phyloP scores from a whole-genome alignment of 2,888 invertebrate species.

The Hydroisotoma schaefferi region DNA sequence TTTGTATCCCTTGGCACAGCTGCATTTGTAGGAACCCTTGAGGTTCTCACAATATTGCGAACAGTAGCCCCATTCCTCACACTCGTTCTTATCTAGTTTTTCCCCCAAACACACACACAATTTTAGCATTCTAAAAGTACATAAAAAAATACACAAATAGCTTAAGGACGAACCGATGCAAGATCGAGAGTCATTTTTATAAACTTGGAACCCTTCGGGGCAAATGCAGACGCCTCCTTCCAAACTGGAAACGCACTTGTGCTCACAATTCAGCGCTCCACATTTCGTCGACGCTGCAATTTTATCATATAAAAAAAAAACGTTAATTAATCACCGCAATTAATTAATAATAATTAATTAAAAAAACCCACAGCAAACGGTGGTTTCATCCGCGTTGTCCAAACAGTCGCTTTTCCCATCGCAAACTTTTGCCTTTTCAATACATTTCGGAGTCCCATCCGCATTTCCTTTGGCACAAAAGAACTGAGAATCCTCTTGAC shows the following conservation, averaged over 20 bases:
- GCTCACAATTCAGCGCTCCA: slow-evolving; percentile 78
- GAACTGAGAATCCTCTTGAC: slow-evolving; percentile 63
- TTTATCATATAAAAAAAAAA: slow-evolving; percentile 10
- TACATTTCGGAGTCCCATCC: slow-evolving; percentile 76
- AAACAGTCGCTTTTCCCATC: slow-evolving; percentile 87
- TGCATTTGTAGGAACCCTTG: slow-evolving; percentile 74
- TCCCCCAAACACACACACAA: slow-evolving; percentile 27
- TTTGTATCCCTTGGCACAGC: slow-evolving; percentile 74
- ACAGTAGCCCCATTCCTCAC: slow-evolving; percentile 87
- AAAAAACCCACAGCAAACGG: slow-evolving; percentile 73
- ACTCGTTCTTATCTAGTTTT: slow-evolving; percentile 91
- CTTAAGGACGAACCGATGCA: slow-evolving; percentile 71
- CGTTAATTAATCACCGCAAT: background rate
- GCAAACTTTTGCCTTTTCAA: slow-evolving; percentile 80
- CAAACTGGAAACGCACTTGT: slow-evolving; percentile 85
- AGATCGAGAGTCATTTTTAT: slow-evolving; percentile 71
- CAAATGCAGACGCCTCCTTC: slow-evolving; percentile 88
- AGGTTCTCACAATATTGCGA: slow-evolving; percentile 91
- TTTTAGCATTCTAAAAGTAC: slow-evolving; percentile 5
- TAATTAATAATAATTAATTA: slow-evolving; percentile 7
- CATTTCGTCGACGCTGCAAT: slow-evolving; percentile 70
- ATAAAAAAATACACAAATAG: no score
- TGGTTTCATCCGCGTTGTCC: slow-evolving; percentile 84
- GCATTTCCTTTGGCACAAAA: slow-evolving; percentile 50
- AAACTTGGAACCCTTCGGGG: slow-evolving; percentile 74